Evolutionary conservation across 2,113 vertebrate genomes (phyloP), one percentile per base, ranked within the genome.

Genomic region (Leptobrachium leishanense): DNA sequence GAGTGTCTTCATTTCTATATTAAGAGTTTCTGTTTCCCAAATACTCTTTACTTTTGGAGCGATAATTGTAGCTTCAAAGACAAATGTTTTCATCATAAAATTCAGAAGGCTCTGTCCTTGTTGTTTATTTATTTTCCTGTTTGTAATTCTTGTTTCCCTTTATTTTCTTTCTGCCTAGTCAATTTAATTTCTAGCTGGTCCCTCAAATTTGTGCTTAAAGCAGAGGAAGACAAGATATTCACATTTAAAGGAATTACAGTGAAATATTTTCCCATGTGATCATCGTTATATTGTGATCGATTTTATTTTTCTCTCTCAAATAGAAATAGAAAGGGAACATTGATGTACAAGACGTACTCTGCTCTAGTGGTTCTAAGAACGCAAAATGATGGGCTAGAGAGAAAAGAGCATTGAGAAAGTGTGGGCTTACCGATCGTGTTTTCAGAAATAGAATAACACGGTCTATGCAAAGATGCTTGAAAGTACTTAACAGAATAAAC

Each of bases 261-360:
- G 9, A 1, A 39, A 0, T 20, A 80, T 81, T 74, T 43, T 76
- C 46, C 53, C 68, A 0, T 69, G 31, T 41, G 83, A 85, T 82
- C 57, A 73, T 43, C 72, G 79, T 77, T 83, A 85, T 69, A 40
- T 15, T n/a, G 0, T 6, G 13, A 75, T 75, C 6, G 13, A 31
- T 31, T 31, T 31, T 31, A 31, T 54, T 85, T 85, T 75, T 54
- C 40, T 84, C 82, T 70, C 42, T 20, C 72, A 82, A 79, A 0
- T 80, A 53, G 84, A 85, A 83, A 83, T 20, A 0, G 65, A 81
- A 82, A 75, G 82, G 20, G 20, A 31, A 31, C 20, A 31, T 31
- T 31, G 20, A 31, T 31, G 6, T 12, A 73, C 39, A 77, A 39
- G 3, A 15, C 76, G 12, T 54, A 79, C 41, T 76, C 15, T 57